Evolutionary conservation across 2,113 vertebrate species (phyloP), one percentile per base, ranked within the genome.

Genomic region (Dolichotis patagonum): DNA sequence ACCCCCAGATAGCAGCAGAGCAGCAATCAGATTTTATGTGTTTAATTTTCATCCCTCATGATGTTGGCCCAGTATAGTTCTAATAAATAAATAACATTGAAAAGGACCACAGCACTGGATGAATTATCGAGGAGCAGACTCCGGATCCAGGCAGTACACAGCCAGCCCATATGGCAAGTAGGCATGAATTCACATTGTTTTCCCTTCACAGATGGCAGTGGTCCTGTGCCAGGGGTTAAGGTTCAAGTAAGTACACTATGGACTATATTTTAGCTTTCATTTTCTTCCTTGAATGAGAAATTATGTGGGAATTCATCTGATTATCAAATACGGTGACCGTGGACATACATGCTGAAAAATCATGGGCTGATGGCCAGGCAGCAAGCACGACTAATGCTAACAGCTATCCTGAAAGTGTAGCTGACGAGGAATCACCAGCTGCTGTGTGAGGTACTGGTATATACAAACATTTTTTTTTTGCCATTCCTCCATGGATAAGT

Each of bases 281-380:
- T 71, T 91, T 17, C 4, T 90, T 80, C 19, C 28, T 16, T 52
- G 49, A 22, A 49, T 56, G 52, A 17, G 83, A 41, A 46, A 58
- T 32, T 43, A 26, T 28, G 32, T 7, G n/a, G 35, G 3, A 71
- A 49, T 20, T 63, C 30, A 73, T 62, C 11, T n/a, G 69, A 73
- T 12, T 11, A n/a, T 13, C 16, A 65, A 6, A 58, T 8, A 56
- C 1, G 0, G 19, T 17, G 30, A 78, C 0, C 4, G 1, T 13
- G 14, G 1, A 41, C 28, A 13, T 4, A 69, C 41, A 7, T 1
- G 5, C 3, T 41, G 30, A 91, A n/a, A 2, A 65, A 75, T 32
- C 26, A 19, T 3, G 1, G 43, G 26, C 19, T 84, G 35, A 71
- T 12, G 83, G 38, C 0, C 43, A 54, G 5, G 20, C 32, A 41